phyloP scores from a whole-genome alignment of 2,113 vertebrate species.

The Gadus macrocephalus region DNA sequence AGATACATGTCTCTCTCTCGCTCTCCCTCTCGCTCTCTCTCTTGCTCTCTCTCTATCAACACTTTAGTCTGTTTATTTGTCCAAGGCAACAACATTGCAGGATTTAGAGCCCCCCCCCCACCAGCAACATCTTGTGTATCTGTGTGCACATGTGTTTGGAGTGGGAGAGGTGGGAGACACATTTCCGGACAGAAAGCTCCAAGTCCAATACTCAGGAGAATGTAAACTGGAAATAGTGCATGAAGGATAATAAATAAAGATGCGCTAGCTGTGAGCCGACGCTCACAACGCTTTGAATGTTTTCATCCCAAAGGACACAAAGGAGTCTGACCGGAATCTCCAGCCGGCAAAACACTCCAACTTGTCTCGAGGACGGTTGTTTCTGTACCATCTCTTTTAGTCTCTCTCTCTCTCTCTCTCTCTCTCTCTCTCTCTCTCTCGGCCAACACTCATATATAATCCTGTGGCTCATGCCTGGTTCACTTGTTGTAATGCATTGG shows the following conservation, averaged over 20 bases:
- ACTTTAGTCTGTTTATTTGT: constrained; percentile 89
- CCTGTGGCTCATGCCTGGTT: constrained; percentile 5
- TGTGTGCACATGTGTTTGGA: neutral
- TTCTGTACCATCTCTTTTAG: constrained; percentile 4
- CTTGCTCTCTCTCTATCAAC: constrained; percentile 80
- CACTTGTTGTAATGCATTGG: constrained; percentile 10
- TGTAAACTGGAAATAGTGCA: constrained; percentile 67
- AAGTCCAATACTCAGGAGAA: constrained; percentile 62
- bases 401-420: constrained; percentile 25
- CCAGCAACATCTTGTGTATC: neutral
- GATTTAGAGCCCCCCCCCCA: constrained; percentile 81
- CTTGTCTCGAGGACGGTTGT: constrained; percentile 51
- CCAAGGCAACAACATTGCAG: constrained; percentile 79
- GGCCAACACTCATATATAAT: constrained; percentile 11
- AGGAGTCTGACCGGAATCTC: constrained; percentile 54
- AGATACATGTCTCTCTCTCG: constrained; percentile 33
- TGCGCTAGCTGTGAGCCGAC: constrained; percentile 51
- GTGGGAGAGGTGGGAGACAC: constrained; percentile 48
- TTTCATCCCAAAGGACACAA: constrained; percentile 57
- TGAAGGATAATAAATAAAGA: constrained; percentile 71
- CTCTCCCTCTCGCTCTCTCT: constrained; percentile 14
- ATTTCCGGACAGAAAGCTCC: constrained; percentile 63
- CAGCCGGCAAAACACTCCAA: constrained; percentile 61
- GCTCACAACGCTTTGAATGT: constrained; percentile 54
- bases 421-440: neutral